Base-by-base conservation (phyloP, 1,140 invertebrate species). In the Bombus superbus region DNA sequence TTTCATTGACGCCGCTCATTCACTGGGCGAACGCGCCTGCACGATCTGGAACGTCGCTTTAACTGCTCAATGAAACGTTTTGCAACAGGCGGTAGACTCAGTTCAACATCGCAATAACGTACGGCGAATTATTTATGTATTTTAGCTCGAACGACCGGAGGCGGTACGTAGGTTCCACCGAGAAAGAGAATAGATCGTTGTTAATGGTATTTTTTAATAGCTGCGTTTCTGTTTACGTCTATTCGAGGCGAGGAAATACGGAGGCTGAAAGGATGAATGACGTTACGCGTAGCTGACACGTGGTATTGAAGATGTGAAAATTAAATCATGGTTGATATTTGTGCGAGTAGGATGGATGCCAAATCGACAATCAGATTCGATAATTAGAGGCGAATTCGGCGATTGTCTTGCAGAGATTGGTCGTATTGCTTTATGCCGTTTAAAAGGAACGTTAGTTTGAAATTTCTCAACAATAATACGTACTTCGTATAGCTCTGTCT, bases 1-100 rank as follows among this genome's bases (percentile, higher is more conserved):
- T 83, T 79, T 66, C 87, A 79, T 81, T 87, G 44, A 80, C 38
- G 72, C 53, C 59, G 79, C 66, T 71, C 82, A 71, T 76, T 79
- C 74, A 59, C 8, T 11, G 18, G 28, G 44, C 44, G 25, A 32
- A 22, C 15, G 11, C 68, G 77, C 38, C 32, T 59, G 38, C 53
- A 59, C 35, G 38, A n/a, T 28, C 22, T 53, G 42, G 44, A 25
- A 25, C 10, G 38, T 11, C 11, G 5, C 15, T 68, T 53, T 53
- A 53, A 25, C 57, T 25, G 44, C 10, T 57, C 35, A 76, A 68
- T 83, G 81, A 76, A 83, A 83, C 25, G 73, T 83, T 47, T 68
- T 44, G 72, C 40, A 83, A 83, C 73, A 28, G 42, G 44, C 32
- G 72, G 64, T 47, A 64, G 44, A 68, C 47, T 18, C 35, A n/a